Percentiles rank a stretch among this genome's conserved stretches.
Evolutionary conservation across 2,113 vertebrate species (phyloP).

Genomic region (Mormyrus lacerda): DNA sequence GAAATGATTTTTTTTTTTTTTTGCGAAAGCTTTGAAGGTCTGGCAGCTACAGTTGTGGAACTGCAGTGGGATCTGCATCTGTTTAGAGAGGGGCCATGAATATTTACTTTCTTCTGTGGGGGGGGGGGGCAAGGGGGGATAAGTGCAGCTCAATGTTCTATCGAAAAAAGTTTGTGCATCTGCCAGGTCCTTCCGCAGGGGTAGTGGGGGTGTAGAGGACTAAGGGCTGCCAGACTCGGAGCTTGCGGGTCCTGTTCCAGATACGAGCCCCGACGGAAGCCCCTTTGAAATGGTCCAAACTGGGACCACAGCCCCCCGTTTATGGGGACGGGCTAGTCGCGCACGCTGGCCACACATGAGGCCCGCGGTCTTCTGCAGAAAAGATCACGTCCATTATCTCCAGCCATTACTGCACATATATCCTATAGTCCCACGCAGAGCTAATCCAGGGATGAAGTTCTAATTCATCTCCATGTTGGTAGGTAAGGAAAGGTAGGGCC

Average conservation of each 20-base stretch:
- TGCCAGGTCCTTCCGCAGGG: background rate
- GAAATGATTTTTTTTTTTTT: background rate
- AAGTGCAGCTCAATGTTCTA: background rate
- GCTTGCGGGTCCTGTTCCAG: background rate
- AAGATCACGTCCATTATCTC: background rate
- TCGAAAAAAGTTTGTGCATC: background rate
- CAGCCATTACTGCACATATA: background rate
- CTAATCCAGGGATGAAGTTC: background rate
- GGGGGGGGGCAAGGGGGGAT: background rate
- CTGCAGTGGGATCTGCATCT: background rate
- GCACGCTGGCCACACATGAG: background rate
- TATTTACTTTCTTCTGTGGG: background rate
- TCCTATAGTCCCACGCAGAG: background rate
- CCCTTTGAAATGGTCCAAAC: background rate
- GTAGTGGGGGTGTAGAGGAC: background rate
- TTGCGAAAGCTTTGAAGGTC: background rate
- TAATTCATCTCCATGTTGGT: background rate
- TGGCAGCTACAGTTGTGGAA: background rate
- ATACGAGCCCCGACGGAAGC: background rate
- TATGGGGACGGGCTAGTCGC: background rate
- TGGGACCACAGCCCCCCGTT: background rate
- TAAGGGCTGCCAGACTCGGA: background rate
- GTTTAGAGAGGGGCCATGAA: conserved; percentile 10
- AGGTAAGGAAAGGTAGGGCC: background rate
- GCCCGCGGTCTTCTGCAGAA: too few species aligned